Evolutionary conservation across 2,797 vertebrate species (phyloP).

Genomic region (Bradypodion pumilum): DNA sequence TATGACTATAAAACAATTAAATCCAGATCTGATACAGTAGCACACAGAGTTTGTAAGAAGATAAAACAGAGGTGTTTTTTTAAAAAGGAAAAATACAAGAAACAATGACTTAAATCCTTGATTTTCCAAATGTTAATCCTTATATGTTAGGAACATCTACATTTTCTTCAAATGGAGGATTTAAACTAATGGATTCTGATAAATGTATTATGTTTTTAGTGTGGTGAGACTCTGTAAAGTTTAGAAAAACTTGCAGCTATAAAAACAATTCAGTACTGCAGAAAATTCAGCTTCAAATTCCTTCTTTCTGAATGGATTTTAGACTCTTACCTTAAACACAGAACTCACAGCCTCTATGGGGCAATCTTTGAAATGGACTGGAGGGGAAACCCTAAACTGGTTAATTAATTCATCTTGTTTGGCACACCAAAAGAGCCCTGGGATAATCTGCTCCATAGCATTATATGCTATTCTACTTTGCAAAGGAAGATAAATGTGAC

Average conservation of each 20-base stretch:
- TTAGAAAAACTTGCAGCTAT: background rate
- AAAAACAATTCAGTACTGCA: background rate
- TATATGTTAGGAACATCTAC: too few relatives aligned
- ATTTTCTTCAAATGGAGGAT: background rate
- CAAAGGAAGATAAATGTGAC: too few relatives aligned
- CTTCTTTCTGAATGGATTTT: background rate
- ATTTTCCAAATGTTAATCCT: background rate
- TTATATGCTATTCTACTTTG: too few relatives aligned
- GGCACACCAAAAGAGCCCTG: too few relatives aligned
- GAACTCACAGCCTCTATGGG: background rate
- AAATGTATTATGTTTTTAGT: background rate
- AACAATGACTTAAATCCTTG: background rate
- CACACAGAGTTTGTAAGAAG: too few relatives aligned
- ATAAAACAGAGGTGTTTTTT: background rate
- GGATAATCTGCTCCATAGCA: too few relatives aligned
- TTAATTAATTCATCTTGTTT: too few relatives aligned
- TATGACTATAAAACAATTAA: background rate
- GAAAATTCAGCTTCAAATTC: too few relatives aligned
- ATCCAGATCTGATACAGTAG: too few relatives aligned
- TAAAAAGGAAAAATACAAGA: background rate
- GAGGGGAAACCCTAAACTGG: background rate
- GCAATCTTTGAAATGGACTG: background rate
- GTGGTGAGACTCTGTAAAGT: background rate
- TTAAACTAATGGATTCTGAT: background rate
- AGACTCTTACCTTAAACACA: too few relatives aligned